Conservation (phyloP, 1,140 invertebrate genomes). For the Mizuhopecten yessoensis region DNA sequence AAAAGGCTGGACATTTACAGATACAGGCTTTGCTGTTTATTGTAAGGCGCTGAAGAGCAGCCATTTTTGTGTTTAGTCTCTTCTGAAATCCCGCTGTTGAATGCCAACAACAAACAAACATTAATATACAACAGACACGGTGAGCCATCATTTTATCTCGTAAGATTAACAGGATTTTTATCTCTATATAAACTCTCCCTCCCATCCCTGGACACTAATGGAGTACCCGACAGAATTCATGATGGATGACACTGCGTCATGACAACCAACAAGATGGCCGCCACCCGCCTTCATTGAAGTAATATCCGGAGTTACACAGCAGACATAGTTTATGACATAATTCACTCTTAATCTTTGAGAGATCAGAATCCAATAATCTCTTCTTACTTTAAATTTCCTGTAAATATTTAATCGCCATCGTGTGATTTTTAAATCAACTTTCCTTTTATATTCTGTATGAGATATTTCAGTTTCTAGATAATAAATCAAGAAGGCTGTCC, state of each 20-base stretch:
- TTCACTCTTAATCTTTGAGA: not conserved
- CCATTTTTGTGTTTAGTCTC: not conserved
- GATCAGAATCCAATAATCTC: not conserved
- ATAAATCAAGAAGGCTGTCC: not conserved
- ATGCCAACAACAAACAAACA: not conserved
- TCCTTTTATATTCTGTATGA: not conserved
- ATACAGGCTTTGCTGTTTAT: not conserved
- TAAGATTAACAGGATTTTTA: not conserved
- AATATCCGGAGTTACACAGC: not conserved
- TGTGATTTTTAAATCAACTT: not conserved
- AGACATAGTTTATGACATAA: constrained; percentile 39
- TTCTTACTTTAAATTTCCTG: not conserved
- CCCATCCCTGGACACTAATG: constrained; percentile 4
- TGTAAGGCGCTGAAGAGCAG: not conserved
- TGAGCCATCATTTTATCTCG: constrained; percentile 3
- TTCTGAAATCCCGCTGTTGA: not conserved
- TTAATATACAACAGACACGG: not conserved
- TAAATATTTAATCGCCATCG: not conserved
- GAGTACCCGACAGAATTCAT: not conserved
- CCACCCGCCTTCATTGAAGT: not conserved
- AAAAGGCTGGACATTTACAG: not conserved
- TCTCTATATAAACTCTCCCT: constrained; percentile 33
- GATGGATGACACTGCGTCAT: constrained; percentile 36
- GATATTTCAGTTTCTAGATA: not conserved
- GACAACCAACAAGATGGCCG: not conserved